Percentiles rank a stretch among this genome's conserved stretches.
These are phyloP conservation scores for Donacobius atricapilla DNA, from an alignment of 2,113 vertebrate species.

Conservation along the genomic window DNA sequence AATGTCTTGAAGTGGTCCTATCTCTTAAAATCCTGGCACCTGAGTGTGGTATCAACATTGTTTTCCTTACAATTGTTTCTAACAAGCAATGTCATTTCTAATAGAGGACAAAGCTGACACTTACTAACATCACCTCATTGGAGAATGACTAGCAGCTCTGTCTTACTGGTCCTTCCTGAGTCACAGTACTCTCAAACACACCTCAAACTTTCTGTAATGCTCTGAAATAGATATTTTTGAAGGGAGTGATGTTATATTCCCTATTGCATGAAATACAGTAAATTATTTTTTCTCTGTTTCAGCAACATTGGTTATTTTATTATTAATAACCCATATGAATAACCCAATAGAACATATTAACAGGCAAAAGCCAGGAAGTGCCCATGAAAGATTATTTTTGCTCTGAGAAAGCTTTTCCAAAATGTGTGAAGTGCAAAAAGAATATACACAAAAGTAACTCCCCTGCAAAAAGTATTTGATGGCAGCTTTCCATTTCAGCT, in stretches of 20 bases:
- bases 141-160: not conserved
- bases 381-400: not conserved
- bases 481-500: not conserved
- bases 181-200: not conserved
- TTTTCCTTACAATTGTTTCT: not conserved
- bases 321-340: not conserved
- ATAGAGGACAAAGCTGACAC: not conserved
- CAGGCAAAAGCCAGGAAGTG: not conserved
- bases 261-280: not conserved
- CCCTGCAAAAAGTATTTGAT: not conserved
- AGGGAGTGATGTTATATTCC: not conserved
- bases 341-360: not conserved
- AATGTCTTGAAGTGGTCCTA: too few species aligned
- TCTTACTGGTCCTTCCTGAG: fast-evolving
- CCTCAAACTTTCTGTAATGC: not conserved
- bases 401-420: not conserved
- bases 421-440: not conserved
- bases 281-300: not conserved
- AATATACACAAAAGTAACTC: not conserved
- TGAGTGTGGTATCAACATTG: not conserved
- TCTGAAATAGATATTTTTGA: not conserved
- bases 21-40: too few species aligned
- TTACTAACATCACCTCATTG: fast-evolving
- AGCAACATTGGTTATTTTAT: not conserved
- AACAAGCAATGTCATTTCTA: not conserved